These are phyloP conservation scores for Therioaphis trifolii DNA, from an alignment of 2,888 invertebrate species.

Conservation along the genomic window DNA sequence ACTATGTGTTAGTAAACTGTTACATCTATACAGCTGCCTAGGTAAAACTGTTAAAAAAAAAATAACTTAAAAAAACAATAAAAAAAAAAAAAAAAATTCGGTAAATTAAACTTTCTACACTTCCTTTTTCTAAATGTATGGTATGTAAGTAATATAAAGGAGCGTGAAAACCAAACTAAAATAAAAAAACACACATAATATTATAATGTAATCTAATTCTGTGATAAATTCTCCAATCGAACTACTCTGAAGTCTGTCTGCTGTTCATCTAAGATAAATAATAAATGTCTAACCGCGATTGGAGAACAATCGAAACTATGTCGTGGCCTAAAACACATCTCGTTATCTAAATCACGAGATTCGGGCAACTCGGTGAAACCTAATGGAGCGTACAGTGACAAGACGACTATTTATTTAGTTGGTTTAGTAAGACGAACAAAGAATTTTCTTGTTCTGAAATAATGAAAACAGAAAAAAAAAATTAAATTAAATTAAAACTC, in stretches of 20 bases:
- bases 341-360: neutral
- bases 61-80: neutral
- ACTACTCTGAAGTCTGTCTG: slow-evolving; percentile 1
- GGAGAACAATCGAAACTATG: slow-evolving; percentile 30
- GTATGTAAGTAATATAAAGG: neutral
- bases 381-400: slow-evolving; percentile 61
- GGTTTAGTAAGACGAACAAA: slow-evolving; percentile 16
- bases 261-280: neutral
- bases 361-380: slow-evolving; percentile 11
- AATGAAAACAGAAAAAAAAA: neutral
- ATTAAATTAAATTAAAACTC: neutral
- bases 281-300: neutral
- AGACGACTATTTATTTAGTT: slow-evolving; percentile 46
- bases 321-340: neutral
- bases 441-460: slow-evolving; percentile 22
- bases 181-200: neutral
- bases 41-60: too few relatives aligned
- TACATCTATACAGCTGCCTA: slow-evolving; percentile 38
- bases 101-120: slow-evolving; percentile 32
- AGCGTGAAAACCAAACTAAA: neutral
- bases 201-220: neutral
- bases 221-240: slow-evolving; percentile 25
- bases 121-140: neutral
- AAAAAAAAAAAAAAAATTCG: neutral
- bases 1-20: slow-evolving; percentile 56